Evolutionary conservation across 1,140 invertebrate genomes (phyloP), one percentile per base, ranked within the genome.

Genomic region (Aporrectodea caliginosa): DNA sequence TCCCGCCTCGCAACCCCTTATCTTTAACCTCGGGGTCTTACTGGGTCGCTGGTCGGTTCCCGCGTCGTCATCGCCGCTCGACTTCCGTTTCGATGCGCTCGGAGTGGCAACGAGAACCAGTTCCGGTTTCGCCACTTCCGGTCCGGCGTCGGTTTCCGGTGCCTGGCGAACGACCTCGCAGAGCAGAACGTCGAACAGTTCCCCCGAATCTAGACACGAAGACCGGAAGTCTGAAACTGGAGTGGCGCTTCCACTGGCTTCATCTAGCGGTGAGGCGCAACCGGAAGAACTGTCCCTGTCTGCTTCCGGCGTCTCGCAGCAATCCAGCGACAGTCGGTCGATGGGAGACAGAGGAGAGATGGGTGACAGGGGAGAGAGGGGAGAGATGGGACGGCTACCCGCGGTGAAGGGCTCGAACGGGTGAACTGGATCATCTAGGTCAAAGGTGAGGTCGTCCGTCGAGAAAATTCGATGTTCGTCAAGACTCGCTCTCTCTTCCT

Each of bases 11-110:
- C 43, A 6, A 12, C 22, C 43, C 6, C 22, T 58, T 58, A 6
- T 58, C 43, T 58, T 58, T 58, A 22, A 12, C 22, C 43, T 6
- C 43, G 22, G 22, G 6, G 22, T 6, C 22, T 22, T 58, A 58
- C 6, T 6, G 22, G 43, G 43, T 22, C 43, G 6, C 22, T 22
- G 6, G 43, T 58, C 43, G 6, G 43, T 58, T 58, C 22, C 43
- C 22, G 6, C 43, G 6, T 58, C 43, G n/a, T n/a, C n/a, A n/a
- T n/a, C n/a, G n/a, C n/a, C n/a, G n/a, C n/a, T n/a, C 43, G 43
- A 58, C 43, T 58, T 58, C 43, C 43, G 43, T 58, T 58, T 58
- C n/a, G n/a, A n/a, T n/a, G n/a, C n/a, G n/a, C n/a, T n/a, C n/a
- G n/a, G n/a, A n/a, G n/a, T n/a, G 43, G 43, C 43, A 58, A 22